These are phyloP conservation scores for Beaufortia kweichowensis DNA, from an alignment of 2,113 vertebrate species.

Conservation along the genomic window DNA sequence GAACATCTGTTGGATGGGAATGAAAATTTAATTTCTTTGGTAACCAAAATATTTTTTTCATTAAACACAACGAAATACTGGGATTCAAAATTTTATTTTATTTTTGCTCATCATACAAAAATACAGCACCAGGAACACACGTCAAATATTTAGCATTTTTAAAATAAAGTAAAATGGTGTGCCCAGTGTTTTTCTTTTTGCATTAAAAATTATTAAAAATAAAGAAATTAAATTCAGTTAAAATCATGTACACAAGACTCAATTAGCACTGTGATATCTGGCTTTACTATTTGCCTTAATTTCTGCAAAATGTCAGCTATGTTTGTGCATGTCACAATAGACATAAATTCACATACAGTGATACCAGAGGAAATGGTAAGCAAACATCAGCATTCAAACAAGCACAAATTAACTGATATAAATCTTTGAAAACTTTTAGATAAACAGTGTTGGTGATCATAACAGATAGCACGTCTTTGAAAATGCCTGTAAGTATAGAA, in stretches of 20 bases:
- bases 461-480: neutral
- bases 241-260: no score
- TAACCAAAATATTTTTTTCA: neutral
- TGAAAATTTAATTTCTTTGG: slow-evolving; percentile 55
- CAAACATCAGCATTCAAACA: no score
- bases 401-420: no score
- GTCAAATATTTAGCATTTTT: neutral
- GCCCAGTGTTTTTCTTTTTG: no score
- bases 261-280: no score
- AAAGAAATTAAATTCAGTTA: no score
- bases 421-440: neutral
- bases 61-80: neutral
- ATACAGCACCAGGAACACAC: slow-evolving; percentile 15
- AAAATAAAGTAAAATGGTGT: no score
- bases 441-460: neutral
- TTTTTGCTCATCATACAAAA: neutral
- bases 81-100: no score
- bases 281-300: no score
- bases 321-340: no score
- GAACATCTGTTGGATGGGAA: slow-evolving; percentile 81
- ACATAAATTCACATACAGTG: neutral
- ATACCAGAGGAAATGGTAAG: neutral
- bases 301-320: no score
- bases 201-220: no score
- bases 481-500: neutral